Base-by-base conservation (phyloP, 1,140 invertebrate species). In the Drosophila chauvacae region DNA sequence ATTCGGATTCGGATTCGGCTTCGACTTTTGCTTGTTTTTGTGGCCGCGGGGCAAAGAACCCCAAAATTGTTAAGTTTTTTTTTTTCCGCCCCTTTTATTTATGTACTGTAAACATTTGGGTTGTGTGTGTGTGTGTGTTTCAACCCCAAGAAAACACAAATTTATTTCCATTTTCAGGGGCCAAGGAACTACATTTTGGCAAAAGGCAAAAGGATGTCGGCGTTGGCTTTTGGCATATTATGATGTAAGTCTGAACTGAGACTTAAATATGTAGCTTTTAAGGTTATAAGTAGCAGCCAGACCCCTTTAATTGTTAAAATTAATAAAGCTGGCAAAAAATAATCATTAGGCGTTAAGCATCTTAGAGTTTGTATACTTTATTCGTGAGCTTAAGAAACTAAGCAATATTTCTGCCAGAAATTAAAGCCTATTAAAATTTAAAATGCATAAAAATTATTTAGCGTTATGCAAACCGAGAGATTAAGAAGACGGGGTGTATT, bases 61-160 rank as follows among this genome's bases (percentile, higher is more conserved):
- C 62, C 63, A 68, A 59, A 78, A 73, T 63, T 78, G 59, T 55
- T 45, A 20, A 23, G n/a, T 16, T n/a, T 35, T 48, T 33, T 33
- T 50, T 66, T 45, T 23, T 0, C 20, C 13, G 23, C 23, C 23
- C 7, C 7, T 10, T 37, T 63, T 68, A 70, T 70, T 70, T 70
- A 68, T 56, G 37, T 45, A 30, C 26, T 70, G 37, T 18, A 68
- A 33, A 70, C 20, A 55, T 11, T 55, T 6, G 51, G 28, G 13
- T 42, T n/a, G 53, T 16, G 51, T 20, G 51, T 53, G 18, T 20
- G 30, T 53, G 51, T 14, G 51, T 16, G 7, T 23, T 53, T 45
- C 39, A 41, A 66, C 20, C 62, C 48, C 39, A 55, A n/a, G 28
- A 26, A 26, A 39, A 44, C 7, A 18, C 7, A 39, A 20, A 50